Evolutionary conservation across 2,797 vertebrate genomes (phyloP).

Genomic region (Carcharodon carcharias): DNA sequence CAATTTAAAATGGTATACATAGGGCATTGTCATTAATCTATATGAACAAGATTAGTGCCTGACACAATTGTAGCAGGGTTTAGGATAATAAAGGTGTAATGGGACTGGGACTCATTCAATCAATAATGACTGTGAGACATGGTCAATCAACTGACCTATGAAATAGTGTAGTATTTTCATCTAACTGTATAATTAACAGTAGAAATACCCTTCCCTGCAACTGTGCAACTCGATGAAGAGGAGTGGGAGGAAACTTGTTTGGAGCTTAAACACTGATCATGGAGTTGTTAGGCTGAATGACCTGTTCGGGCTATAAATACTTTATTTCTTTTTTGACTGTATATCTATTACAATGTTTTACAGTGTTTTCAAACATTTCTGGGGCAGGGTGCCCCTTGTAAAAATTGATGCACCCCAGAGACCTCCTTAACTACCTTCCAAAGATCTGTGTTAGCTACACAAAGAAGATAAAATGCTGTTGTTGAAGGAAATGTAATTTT

Average conservation of each 20-base stretch:
- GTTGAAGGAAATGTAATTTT: neutral
- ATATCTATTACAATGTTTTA: neutral
- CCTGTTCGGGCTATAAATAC: neutral
- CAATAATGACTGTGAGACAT: neutral
- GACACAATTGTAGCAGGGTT: neutral
- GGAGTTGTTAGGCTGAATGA: neutral
- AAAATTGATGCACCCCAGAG: neutral
- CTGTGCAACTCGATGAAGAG: neutral
- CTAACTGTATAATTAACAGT: neutral
- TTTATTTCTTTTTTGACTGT: neutral
- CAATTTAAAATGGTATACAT: too few relatives aligned
- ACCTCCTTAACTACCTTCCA: neutral
- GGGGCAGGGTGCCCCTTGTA: neutral
- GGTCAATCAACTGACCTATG: neutral
- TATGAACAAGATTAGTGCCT: neutral
- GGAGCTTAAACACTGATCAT: neutral
- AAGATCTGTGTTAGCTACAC: neutral
- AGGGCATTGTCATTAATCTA: neutral
- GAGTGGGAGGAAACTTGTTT: neutral
- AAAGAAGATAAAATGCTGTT: neutral
- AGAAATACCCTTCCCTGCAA: neutral
- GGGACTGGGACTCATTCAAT: neutral
- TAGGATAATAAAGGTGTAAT: neutral
- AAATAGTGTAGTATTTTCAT: neutral
- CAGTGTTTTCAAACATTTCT: neutral